Percentiles rank a stretch among this genome's conserved stretches.
Conservation (phyloP, 2,888 invertebrate genomes). For the Noctua fimbriata region DNA sequence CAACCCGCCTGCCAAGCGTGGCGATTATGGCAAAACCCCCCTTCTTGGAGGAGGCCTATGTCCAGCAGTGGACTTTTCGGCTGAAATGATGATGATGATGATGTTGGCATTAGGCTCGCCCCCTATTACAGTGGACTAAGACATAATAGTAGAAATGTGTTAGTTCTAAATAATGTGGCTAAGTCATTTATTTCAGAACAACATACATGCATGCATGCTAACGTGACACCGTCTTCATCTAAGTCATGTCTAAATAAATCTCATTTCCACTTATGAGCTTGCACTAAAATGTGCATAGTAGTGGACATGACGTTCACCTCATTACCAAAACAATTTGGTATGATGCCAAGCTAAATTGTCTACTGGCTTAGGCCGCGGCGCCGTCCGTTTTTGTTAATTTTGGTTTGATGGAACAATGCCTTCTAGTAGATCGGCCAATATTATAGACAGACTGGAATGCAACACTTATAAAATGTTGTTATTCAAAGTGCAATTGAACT, state of each 20-base stretch:
- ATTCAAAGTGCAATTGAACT: not conserved
- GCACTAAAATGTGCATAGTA: conserved; percentile 1
- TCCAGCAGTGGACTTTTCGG: too few species aligned
- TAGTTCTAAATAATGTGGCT: too few species aligned
- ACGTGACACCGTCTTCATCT: not conserved
- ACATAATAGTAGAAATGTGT: too few species aligned
- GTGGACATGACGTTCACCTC: conserved; percentile 18
- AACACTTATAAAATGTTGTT: not conserved
- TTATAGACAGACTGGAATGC: not conserved
- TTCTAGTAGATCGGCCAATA: not conserved
- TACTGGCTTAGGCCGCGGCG: not conserved
- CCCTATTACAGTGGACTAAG: too few species aligned
- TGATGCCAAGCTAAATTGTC: conserved; percentile 33
- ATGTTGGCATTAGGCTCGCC: too few species aligned
- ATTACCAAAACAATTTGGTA: conserved; percentile 45
- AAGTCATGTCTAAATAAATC: conserved; percentile 18
- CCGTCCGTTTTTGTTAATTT: not conserved
- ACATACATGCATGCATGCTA: too few species aligned
- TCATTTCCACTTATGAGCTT: not conserved
- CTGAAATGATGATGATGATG: too few species aligned
- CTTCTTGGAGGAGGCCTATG: too few species aligned
- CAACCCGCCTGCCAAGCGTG: too few species aligned
- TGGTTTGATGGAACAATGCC: not conserved
- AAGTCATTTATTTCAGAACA: too few species aligned
- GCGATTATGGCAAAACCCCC: too few species aligned